Conservation (phyloP, 2,113 vertebrate species). For the Neomonachus schauinslandi region DNA sequence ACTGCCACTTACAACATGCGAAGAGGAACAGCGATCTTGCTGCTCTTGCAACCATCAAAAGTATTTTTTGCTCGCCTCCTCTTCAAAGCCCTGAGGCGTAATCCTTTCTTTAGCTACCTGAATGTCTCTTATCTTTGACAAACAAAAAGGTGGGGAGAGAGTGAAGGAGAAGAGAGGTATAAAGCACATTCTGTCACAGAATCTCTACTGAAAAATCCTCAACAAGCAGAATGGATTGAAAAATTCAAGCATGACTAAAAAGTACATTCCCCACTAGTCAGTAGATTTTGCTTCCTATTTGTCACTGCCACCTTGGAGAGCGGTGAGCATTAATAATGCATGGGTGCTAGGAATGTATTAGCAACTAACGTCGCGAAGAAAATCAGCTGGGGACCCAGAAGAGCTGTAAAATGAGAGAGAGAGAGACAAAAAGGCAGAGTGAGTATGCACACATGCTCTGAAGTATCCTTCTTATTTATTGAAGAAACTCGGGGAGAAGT, state of each 20-base stretch:
- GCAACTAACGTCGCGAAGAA: conserved; percentile 95
- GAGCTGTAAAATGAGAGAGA: conserved; percentile 81
- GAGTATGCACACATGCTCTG: conserved; percentile 26
- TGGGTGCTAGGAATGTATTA: conserved; percentile 98
- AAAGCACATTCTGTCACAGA: conserved; percentile 83
- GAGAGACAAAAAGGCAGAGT: conserved; percentile 53
- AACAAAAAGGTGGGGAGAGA: background rate
- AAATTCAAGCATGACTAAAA: conserved; percentile 99
- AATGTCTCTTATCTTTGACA: conserved; percentile 80
- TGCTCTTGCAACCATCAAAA: conserved; percentile 85
- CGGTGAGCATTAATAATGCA: conserved; percentile 99
- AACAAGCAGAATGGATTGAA: conserved; percentile 95
- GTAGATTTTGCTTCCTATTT: conserved; percentile 98
- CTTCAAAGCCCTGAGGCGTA: conserved; percentile 84
- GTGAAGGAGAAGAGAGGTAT: background rate
- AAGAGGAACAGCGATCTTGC: conserved; percentile 85
- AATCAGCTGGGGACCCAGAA: conserved; percentile 91
- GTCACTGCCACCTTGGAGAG: conserved; percentile 99
- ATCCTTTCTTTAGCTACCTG: conserved; percentile 81
- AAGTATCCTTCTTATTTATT: conserved; percentile 88
- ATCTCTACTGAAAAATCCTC: conserved; percentile 87
- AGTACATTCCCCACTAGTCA: conserved; percentile 98
- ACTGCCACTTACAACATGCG: conserved; percentile 82
- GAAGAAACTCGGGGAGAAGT: conserved; percentile 85
- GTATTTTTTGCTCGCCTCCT: conserved; percentile 83